Percentiles rank a stretch among this genome's conserved stretches.
phyloP scores from a whole-genome alignment of 2,113 vertebrate species.

The Stegastes partitus region DNA sequence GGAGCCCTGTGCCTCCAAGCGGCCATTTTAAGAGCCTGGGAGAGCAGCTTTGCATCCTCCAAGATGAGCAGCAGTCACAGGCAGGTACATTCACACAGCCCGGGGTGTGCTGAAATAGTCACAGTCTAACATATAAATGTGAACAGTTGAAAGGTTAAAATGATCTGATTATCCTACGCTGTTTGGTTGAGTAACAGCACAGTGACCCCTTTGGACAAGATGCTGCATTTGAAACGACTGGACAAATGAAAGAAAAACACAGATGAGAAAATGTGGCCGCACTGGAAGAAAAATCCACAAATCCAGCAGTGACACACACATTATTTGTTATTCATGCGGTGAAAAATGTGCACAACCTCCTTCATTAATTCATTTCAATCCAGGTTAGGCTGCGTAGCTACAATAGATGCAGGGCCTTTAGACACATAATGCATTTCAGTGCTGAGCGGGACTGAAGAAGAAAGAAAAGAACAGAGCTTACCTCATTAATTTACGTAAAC shows the following conservation, averaged over 20 bases:
- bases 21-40: slow-evolving; percentile 68
- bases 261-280: slow-evolving; percentile 43
- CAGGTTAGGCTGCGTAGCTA: slow-evolving; percentile 40
- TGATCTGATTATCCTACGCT: background rate
- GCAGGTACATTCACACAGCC: slow-evolving; percentile 10
- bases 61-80: slow-evolving; percentile 47
- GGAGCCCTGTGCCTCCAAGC: slow-evolving; percentile 64
- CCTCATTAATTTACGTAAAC: slow-evolving; percentile 67
- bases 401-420: slow-evolving; percentile 24
- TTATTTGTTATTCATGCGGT: slow-evolving; percentile 21
- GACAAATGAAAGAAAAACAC: slow-evolving; percentile 12
- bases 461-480: slow-evolving; percentile 31
- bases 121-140: slow-evolving; percentile 2
- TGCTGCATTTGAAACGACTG: background rate
- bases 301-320: slow-evolving; percentile 35
- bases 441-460: slow-evolving; percentile 5
- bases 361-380: slow-evolving; percentile 47
- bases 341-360: slow-evolving; percentile 33
- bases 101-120: background rate
- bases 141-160: slow-evolving; percentile 8
- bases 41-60: slow-evolving; percentile 51
- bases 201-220: slow-evolving; percentile 16
- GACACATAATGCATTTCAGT: slow-evolving; percentile 22
- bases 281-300: slow-evolving; percentile 37
- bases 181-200: slow-evolving; percentile 9